Evolutionary conservation across 2,888 invertebrate genomes (phyloP), one percentile per base, ranked within the genome.

Genomic region (Plutella xylostella): DNA sequence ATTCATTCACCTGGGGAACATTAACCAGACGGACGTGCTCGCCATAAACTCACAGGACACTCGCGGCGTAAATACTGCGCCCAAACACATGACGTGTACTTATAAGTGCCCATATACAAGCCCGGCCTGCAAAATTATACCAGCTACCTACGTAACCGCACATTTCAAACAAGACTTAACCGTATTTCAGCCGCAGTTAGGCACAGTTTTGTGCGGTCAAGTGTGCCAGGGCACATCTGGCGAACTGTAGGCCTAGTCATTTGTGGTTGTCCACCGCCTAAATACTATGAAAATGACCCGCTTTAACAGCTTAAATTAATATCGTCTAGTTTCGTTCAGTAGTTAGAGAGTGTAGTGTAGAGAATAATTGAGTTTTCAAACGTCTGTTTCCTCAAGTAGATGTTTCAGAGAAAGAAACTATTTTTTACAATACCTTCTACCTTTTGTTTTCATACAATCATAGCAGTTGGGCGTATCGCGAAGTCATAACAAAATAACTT

Each of bases 251-350:
- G 65, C 61, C 63, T 61, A 65, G 64, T 60, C 63, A 62, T 70
- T 72, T 72, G 74, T 56, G 75, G 74, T 70, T 53, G 56, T 44
- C 53, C 48, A 31, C 58, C 55, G 64, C 61, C 71, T 71, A 70
- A 72, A 72, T 68, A 68, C 62, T 60, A 57, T 64, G 62, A 52
- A 56, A 55, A 54, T 58, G 57, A 57, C 64, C 30, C 42, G 31
- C 14, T 42, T 42, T 31, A 42, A 14, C 42, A 31, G n/a, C n/a
- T 22, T 6, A 17, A 39, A 39, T 39, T 39, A 39, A 39, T 39
- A 22, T 25, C n/a, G n/a, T n/a, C n/a, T 22, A 39, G 25, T 39
- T 39, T 39, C 3, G 37, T 37, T 18, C 19, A 19, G 9, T 18
- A 37, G 14, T 12, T 19, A 28, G n/a, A 28, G 28, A n/a, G 9